Percentiles rank a stretch among this genome's conserved stretches.
Conservation (phyloP, 2,113 vertebrate genomes). For the Probosciger aterrimus region DNA sequence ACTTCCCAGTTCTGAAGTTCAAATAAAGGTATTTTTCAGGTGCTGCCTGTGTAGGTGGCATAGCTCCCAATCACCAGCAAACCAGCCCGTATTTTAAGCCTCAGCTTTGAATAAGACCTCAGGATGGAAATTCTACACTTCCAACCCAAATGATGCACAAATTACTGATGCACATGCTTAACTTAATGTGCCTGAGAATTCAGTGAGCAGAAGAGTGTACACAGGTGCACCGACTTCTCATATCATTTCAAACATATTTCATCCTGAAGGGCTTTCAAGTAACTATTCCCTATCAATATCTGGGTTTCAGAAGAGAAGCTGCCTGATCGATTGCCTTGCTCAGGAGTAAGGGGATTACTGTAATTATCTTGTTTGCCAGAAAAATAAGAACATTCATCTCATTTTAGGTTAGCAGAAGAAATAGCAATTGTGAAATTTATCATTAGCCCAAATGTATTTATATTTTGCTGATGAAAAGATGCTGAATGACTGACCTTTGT, state of each 20-base stretch:
- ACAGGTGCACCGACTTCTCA: not conserved
- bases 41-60: not conserved
- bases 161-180: not conserved
- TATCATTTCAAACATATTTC: not conserved
- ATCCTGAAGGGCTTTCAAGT: not conserved
- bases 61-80: not conserved
- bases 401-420: conserved; percentile 7
- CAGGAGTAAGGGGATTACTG: not conserved
- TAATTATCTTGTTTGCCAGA: conserved; percentile 38
- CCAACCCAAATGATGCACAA: not conserved
- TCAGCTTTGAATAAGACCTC: not conserved
- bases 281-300: not conserved
- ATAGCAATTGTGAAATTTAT: not conserved
- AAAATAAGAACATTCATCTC: conserved; percentile 33
- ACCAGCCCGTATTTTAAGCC: not conserved
- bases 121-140: not conserved
- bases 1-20: not conserved
- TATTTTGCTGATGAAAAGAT: not conserved
- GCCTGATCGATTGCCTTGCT: not conserved
- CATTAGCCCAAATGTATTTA: not conserved
- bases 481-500: not conserved
- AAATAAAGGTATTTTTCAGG: not conserved
- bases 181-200: not conserved
- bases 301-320: not conserved
- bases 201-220: not conserved